A percentile compares a stretch with the other conserved stretches of the same genome.
phyloP scores from a whole-genome alignment of 2,888 invertebrate species.

The Nycteola revayana region DNA sequence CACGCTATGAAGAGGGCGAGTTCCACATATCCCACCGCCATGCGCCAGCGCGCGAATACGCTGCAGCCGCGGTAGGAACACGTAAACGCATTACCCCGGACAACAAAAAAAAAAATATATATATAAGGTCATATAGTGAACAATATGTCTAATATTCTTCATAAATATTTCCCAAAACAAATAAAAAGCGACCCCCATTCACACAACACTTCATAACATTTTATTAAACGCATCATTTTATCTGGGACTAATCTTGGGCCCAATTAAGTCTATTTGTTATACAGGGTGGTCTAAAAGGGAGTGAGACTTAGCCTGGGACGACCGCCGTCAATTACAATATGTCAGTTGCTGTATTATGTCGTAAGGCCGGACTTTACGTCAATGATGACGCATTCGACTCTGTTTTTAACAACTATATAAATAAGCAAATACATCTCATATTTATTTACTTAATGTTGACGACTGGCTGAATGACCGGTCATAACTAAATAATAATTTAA shows the following conservation, averaged over 20 bases:
- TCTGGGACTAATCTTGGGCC: conserved; percentile 59
- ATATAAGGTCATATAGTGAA: conserved; percentile 2
- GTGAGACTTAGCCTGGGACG: conserved; percentile 39
- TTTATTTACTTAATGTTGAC: no score
- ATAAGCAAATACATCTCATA: no score
- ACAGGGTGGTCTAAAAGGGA: conserved; percentile 62
- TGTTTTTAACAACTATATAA: no score
- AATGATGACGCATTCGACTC: conserved; percentile 29
- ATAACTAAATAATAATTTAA: no score
- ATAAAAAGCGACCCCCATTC: conserved; percentile 9
- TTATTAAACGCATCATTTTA: conserved; percentile 54
- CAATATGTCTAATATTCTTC: background rate
- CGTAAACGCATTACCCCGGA: no score
- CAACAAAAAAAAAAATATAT: no score
- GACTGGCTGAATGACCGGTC: no score
- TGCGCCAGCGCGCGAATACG: no score
- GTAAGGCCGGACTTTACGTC: conserved; percentile 29
- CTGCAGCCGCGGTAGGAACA: no score
- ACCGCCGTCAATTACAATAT: conserved; percentile 70
- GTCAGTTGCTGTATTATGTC: conserved; percentile 63
- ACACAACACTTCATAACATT: conserved; percentile 43
- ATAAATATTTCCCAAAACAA: conserved; percentile 8
- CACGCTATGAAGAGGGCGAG: no score
- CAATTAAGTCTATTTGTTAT: conserved; percentile 72
- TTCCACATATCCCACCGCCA: no score